Conservation (phyloP, 1,140 invertebrate species). For the Drosophila nasuta region DNA sequence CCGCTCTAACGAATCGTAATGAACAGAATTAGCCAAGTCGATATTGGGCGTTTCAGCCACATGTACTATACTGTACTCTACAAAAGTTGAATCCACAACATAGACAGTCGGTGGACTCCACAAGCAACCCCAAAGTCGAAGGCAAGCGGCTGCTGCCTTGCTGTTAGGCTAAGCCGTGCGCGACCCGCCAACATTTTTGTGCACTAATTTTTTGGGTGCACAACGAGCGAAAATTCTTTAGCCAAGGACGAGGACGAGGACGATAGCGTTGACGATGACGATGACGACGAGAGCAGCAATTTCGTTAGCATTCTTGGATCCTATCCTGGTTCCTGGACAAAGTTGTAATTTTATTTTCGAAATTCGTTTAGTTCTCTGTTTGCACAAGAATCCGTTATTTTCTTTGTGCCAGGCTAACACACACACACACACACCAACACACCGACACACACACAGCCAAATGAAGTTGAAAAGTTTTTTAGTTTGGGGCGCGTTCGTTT, state of each 20-base stretch:
- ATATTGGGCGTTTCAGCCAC: constrained; percentile 11
- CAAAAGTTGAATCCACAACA: background rate
- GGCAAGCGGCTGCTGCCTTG: background rate
- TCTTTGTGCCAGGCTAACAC: constrained; percentile 55
- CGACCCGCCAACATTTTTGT: constrained; percentile 61
- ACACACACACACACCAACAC: constrained; percentile 3
- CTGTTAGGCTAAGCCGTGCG: constrained; percentile 42
- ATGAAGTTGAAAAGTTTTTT: constrained; percentile 77
- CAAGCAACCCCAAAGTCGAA: constrained; percentile 22
- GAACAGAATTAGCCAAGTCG: constrained; percentile 65
- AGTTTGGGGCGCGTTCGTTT: constrained; percentile 63
- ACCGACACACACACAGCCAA: constrained; percentile 29
- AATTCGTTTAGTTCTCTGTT: constrained; percentile 83
- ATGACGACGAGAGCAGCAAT: constrained; percentile 42
- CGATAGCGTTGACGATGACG: background rate
- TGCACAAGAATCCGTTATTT: constrained; percentile 81
- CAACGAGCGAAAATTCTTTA: constrained; percentile 50
- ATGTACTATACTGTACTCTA: background rate
- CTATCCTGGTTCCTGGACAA: constrained; percentile 52
- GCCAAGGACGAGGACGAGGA: constrained; percentile 1
- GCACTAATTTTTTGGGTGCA: constrained; percentile 70
- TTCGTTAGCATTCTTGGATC: constrained; percentile 66
- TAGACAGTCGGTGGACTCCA: background rate
- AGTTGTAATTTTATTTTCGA: constrained; percentile 83
- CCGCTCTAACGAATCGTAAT: constrained; percentile 72